Conservation (phyloP, 2,888 invertebrate genomes). For the Hydrotaea cyrtoneurina region DNA sequence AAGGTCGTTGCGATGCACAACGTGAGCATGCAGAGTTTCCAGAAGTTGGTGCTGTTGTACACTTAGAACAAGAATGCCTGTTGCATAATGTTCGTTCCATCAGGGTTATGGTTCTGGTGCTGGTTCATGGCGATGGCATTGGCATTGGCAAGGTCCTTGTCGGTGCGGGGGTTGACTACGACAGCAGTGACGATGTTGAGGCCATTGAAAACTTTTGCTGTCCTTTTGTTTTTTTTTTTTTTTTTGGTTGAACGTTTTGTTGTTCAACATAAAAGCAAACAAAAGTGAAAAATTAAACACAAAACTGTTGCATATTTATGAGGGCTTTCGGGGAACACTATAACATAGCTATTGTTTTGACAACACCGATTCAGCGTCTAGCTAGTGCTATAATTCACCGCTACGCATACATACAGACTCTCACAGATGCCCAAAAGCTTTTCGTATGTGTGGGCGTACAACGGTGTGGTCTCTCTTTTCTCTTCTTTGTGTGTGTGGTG, state of each 20-base stretch:
- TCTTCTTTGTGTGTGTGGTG: too few relatives aligned
- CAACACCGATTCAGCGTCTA: background rate
- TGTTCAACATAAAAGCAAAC: conserved; percentile 14
- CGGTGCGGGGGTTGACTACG: background rate
- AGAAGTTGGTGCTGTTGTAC: conserved; percentile 11
- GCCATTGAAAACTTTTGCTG: background rate
- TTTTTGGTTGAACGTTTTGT: background rate
- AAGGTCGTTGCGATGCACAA: background rate
- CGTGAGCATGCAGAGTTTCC: background rate
- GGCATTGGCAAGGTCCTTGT: background rate
- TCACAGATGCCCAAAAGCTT: background rate
- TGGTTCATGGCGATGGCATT: too few relatives aligned
- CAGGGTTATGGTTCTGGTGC: background rate
- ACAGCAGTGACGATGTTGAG: background rate
- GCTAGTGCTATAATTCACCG: background rate
- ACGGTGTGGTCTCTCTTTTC: background rate
- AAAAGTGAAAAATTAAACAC: background rate
- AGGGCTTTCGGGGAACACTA: conserved; percentile 1
- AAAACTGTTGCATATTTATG: conserved; percentile 64
- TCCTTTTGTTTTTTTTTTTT: background rate
- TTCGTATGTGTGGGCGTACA: conserved; percentile 14
- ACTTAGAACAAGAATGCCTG: conserved; percentile 39
- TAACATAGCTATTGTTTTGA: conserved; percentile 19
- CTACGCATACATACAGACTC: background rate
- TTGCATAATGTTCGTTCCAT: conserved; percentile 55